Evolutionary conservation across 2,113 vertebrate genomes (phyloP).

Genomic region (Pristiophorus japonicus): DNA sequence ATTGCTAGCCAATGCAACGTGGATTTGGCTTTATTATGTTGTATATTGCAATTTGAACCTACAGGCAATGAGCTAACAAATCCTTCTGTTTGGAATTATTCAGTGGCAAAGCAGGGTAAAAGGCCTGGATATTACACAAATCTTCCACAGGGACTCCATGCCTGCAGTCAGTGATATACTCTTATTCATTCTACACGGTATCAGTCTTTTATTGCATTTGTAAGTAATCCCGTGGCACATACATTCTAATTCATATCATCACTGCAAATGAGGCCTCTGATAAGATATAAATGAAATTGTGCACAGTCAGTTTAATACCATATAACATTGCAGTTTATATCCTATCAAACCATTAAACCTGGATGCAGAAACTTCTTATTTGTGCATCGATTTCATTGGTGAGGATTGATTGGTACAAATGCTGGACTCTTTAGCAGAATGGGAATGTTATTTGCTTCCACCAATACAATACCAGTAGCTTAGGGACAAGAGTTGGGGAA

Average conservation of each 20-base stretch:
- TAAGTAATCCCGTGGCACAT: background rate
- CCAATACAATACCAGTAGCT: background rate
- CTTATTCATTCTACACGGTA: background rate
- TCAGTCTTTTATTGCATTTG: background rate
- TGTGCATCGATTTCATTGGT: background rate
- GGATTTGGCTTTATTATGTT: background rate
- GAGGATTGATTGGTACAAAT: background rate
- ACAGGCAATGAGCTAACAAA: background rate
- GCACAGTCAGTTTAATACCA: background rate
- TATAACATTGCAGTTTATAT: background rate
- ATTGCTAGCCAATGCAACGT: background rate
- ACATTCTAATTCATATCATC: background rate
- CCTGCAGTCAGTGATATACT: conserved; percentile 6
- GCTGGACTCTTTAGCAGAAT: background rate
- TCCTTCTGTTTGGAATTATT: conserved; percentile 1
- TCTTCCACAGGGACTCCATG: background rate
- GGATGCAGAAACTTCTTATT: background rate
- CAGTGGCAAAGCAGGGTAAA: background rate
- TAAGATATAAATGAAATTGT: background rate
- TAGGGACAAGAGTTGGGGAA: background rate
- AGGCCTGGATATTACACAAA: background rate
- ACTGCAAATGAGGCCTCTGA: background rate
- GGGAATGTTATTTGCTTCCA: background rate
- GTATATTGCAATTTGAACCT: background rate
- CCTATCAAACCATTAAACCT: background rate